Conservation (phyloP, 2,113 vertebrate species). For the Vulpes vulpes region DNA sequence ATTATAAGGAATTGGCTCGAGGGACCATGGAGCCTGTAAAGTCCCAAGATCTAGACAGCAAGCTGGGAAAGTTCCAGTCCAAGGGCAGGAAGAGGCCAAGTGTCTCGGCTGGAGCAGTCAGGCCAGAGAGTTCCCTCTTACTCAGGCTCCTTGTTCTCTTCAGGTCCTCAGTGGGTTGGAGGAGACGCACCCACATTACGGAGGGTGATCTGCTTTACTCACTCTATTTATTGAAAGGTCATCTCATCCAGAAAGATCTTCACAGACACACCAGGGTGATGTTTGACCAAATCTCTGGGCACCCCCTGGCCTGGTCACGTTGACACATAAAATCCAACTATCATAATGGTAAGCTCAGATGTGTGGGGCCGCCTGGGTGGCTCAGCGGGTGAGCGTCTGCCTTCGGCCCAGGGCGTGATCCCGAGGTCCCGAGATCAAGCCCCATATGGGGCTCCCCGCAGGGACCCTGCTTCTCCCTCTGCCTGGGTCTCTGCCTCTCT, state of each 20-base stretch:
- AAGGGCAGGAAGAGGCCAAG: background rate
- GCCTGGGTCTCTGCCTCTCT: no score
- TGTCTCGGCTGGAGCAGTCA: background rate
- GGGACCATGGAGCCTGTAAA: background rate
- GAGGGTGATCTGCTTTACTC: background rate
- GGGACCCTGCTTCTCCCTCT: no score
- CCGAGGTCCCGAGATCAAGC: no score
- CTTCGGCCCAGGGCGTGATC: no score
- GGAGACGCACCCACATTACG: background rate
- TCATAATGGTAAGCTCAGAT: background rate
- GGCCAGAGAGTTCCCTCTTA: background rate
- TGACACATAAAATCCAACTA: background rate
- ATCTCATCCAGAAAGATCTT: background rate
- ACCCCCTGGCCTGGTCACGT: background rate
- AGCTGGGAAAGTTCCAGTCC: background rate
- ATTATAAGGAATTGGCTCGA: background rate
- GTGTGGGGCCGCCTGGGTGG: no score
- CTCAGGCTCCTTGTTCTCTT: background rate
- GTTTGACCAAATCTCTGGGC: background rate
- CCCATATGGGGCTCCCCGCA: no score
- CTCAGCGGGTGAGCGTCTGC: no score
- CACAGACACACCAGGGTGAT: background rate
- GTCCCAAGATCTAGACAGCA: background rate
- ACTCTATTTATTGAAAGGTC: background rate
- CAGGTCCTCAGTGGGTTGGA: background rate